Evolutionary conservation across 2,888 invertebrate genomes (phyloP).

Genomic region (Leptopterna dolabrata): DNA sequence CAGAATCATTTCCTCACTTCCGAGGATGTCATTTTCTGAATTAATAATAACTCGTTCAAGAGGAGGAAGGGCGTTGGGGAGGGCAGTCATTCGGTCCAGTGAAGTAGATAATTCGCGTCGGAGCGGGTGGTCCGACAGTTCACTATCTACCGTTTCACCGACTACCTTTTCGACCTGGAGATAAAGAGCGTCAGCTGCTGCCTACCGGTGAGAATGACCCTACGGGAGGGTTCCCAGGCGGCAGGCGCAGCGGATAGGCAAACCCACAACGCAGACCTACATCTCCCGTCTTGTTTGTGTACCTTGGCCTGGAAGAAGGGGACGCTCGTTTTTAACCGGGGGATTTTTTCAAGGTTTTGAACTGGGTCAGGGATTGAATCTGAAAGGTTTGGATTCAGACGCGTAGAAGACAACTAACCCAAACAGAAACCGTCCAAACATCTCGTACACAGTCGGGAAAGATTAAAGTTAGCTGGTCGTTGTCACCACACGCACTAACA

Average conservation of each 20-base stretch:
- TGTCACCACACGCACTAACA: too few relatives aligned
- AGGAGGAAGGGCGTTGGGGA: not conserved
- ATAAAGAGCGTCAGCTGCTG: slow-evolving; percentile 23
- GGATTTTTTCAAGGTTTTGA: not conserved
- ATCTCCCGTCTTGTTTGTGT: not conserved
- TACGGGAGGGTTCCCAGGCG: not conserved
- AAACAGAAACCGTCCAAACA: too few relatives aligned
- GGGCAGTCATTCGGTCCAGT: slow-evolving; percentile 25
- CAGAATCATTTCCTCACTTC: too few relatives aligned
- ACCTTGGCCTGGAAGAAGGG: not conserved
- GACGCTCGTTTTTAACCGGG: not conserved
- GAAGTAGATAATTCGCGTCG: slow-evolving; percentile 20
- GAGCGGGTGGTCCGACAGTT: slow-evolving; percentile 18
- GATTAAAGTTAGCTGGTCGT: too few relatives aligned
- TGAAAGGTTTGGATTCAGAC: not conserved
- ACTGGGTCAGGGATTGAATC: not conserved
- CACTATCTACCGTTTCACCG: not conserved
- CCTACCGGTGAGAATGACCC: not conserved
- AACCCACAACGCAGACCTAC: not conserved
- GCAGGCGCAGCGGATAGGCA: not conserved
- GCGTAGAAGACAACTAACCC: too few relatives aligned
- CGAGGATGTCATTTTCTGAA: too few relatives aligned
- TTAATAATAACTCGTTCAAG: too few relatives aligned
- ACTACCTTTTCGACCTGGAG: not conserved
- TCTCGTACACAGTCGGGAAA: too few relatives aligned